Evolutionary conservation across 2,113 vertebrate genomes (phyloP).

Genomic region (Poeciliopsis turrubarensis): DNA sequence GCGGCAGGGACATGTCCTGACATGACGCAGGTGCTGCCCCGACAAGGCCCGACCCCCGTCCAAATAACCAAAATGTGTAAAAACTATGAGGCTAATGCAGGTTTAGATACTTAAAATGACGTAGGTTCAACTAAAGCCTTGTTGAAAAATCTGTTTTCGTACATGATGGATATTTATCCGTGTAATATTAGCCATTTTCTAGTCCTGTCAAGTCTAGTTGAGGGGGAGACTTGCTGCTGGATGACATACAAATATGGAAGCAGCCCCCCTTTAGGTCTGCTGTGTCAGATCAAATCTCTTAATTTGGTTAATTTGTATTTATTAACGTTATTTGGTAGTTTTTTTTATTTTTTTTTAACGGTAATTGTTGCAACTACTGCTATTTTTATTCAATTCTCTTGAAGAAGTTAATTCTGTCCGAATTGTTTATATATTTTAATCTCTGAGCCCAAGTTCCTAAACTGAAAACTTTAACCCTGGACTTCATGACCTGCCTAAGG

Average conservation of each 20-base stretch:
- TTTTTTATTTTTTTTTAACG: no score
- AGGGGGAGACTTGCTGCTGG: constrained; percentile 13
- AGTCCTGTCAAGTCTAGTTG: neutral
- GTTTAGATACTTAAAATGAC: neutral
- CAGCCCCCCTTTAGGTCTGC: neutral
- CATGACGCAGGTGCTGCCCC: constrained; percentile 46
- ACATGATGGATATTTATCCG: neutral
- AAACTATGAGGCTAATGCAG: neutral
- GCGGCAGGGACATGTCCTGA: constrained; percentile 66
- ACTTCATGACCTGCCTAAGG: no score
- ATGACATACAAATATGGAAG: constrained; percentile 38
- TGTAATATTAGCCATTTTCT: neutral
- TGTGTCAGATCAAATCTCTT: neutral
- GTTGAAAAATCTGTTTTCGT: neutral
- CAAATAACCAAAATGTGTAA: neutral
- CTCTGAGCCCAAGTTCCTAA: no score
- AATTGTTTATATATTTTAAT: no score
- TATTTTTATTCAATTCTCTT: neutral
- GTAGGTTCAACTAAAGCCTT: neutral
- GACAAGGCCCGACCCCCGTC: constrained; percentile 13
- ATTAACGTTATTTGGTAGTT: no score
- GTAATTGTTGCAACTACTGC: no score
- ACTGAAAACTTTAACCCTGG: no score
- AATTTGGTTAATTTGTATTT: neutral
- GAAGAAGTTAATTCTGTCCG: no score